These are phyloP conservation scores for Oeneis ivallda DNA, from an alignment of 2,888 invertebrate genomes.

Conservation along the genomic window DNA sequence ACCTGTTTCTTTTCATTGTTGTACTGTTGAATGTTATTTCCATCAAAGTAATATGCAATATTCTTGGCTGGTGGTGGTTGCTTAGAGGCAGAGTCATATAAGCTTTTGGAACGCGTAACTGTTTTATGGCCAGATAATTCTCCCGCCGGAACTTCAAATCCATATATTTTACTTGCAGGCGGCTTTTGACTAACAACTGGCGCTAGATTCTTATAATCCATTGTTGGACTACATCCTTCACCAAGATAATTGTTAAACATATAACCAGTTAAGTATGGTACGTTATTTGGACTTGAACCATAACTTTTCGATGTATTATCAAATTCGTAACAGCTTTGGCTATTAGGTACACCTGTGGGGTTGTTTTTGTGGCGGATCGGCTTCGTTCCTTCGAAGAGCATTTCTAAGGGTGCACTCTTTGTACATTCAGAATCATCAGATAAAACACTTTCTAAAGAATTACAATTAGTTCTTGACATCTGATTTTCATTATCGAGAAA, in stretches of 20 bases:
- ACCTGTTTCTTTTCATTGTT: constrained; percentile 62
- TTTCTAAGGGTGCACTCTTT: constrained; percentile 89
- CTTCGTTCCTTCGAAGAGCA: constrained; percentile 83
- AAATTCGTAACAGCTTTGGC: constrained; percentile 78
- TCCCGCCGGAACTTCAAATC: constrained; percentile 65
- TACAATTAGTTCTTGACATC: constrained; percentile 85
- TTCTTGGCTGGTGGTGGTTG: constrained; percentile 67
- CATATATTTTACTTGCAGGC: constrained; percentile 61
- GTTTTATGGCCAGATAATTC: constrained; percentile 67
- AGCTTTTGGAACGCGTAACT: constrained; percentile 72
- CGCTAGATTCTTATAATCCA: constrained; percentile 53
- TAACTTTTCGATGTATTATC: constrained; percentile 83
- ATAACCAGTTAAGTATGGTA: constrained; percentile 76
- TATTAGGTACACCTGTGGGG: constrained; percentile 61
- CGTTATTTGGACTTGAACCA: constrained; percentile 84
- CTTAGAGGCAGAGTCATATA: constrained; percentile 69
- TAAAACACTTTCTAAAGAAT: constrained; percentile 89
- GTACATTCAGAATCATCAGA: constrained; percentile 90
- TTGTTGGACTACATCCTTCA: constrained; percentile 53
- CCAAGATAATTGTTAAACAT: constrained; percentile 77
- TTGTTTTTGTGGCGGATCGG: constrained; percentile 63
- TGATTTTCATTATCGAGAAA: constrained; percentile 80
- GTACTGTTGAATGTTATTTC: constrained; percentile 69
- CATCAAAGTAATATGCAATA: constrained; percentile 79
- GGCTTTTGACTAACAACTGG: constrained; percentile 50